A percentile compares a stretch with the other conserved stretches of the same genome.
Evolutionary conservation across 2,888 invertebrate genomes (phyloP).

Genomic region (Baccha elongata): DNA sequence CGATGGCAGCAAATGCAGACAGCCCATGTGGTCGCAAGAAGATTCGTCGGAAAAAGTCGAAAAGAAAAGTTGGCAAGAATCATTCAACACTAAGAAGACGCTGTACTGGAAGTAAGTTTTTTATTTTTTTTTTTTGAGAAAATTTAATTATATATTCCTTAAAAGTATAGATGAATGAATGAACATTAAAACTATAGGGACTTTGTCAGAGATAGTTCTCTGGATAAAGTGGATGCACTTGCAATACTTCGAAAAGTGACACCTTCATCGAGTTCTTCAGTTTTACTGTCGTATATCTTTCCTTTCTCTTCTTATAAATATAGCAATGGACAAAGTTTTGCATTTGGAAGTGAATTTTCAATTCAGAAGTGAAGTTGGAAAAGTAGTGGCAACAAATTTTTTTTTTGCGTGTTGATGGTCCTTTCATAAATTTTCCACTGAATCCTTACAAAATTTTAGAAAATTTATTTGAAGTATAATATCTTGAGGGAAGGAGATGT

Average conservation of each 20-base stretch:
- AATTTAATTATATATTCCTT: constrained; percentile 34
- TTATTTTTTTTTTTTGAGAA: neutral
- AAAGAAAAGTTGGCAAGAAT: constrained; percentile 75
- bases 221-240: constrained; percentile 49
- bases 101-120: constrained; percentile 73
- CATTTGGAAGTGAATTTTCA: constrained; percentile 17
- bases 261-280: constrained; percentile 37
- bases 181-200: neutral
- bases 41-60: constrained; percentile 75
- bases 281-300: constrained; percentile 5
- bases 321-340: constrained; percentile 43
- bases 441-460: constrained; percentile 45
- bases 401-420: neutral
- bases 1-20: constrained; percentile 31
- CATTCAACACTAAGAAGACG: constrained; percentile 75
- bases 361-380: constrained; percentile 19
- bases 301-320: neutral
- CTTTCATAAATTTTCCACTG: constrained; percentile 31
- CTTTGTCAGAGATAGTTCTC: constrained; percentile 21
- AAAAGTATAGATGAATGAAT: neutral
- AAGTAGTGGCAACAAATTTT: constrained; percentile 20
- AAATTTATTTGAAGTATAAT: constrained; percentile 2
- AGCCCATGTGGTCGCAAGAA: constrained; percentile 70
- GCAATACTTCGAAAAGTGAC: constrained; percentile 21
- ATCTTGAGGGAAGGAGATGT: neutral